Evolutionary conservation across 37 sponge, comb jelly and placozoan species (phyloP).

Genomic region (Hexactinellida sp.): DNA sequence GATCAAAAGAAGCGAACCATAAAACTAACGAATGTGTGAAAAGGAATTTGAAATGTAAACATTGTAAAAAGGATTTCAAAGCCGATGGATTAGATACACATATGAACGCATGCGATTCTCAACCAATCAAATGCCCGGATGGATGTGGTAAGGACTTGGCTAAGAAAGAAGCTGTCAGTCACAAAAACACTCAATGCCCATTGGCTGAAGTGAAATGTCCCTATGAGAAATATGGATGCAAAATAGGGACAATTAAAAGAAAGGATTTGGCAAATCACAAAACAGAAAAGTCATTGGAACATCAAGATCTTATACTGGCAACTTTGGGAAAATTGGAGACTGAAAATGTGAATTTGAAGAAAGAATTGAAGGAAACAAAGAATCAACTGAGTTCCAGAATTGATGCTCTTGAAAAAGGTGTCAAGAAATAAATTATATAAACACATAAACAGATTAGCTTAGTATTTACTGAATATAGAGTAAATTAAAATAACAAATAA

Average conservation of each 20-base stretch:
- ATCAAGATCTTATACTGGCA: not conserved
- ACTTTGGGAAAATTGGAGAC: not conserved
- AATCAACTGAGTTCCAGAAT: not conserved
- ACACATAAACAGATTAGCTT: too few species aligned
- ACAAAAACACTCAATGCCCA: not conserved
- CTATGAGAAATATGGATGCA: constrained; percentile 3
- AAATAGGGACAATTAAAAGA: not conserved
- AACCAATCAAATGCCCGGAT: not conserved
- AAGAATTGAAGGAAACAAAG: not conserved
- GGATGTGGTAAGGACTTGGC: not conserved
- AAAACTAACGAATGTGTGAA: not conserved
- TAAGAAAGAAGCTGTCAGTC: not conserved
- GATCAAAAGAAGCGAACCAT: not conserved
- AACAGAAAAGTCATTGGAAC: not conserved
- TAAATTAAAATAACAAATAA: too few species aligned
- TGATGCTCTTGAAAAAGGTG: not conserved
- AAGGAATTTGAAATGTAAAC: not conserved
- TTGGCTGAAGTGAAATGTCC: not conserved
- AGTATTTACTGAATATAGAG: too few species aligned
- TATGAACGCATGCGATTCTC: not conserved
- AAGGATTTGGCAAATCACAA: not conserved
- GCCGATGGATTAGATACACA: not conserved
- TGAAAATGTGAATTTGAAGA: constrained; percentile 2
- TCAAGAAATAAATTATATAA: not conserved
- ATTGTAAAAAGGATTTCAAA: not conserved